These are phyloP conservation scores for Tubulanus polymorphus DNA, from an alignment of 2,888 invertebrate genomes.

Conservation along the genomic window DNA sequence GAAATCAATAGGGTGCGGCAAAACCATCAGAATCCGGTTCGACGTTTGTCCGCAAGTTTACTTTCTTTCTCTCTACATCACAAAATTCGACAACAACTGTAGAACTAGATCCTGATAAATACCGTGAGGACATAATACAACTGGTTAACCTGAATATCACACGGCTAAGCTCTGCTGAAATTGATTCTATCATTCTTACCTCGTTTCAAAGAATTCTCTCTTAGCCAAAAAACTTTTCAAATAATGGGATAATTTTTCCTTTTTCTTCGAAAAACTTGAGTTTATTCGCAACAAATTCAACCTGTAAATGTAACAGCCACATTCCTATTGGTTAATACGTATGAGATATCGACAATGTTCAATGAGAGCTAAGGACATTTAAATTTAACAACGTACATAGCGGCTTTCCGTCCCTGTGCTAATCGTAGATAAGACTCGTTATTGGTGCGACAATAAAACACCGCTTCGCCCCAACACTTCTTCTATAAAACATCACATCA, in stretches of 20 bases:
- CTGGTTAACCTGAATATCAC: no score
- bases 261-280: no score
- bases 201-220: slow-evolving; percentile 33
- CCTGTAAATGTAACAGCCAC: slow-evolving; percentile 20
- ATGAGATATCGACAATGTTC: neutral
- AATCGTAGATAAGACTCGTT: slow-evolving; percentile 33
- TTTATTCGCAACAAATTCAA: no score
- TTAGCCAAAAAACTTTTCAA: slow-evolving; percentile 33
- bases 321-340: neutral
- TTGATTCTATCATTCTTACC: slow-evolving; percentile 20
- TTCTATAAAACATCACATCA: no score
- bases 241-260: slow-evolving; percentile 30
- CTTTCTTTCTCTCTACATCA: no score
- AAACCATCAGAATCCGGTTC: no score
- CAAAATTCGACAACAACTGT: no score
- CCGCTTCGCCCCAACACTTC: slow-evolving; percentile 41
- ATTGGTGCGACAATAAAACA: slow-evolving; percentile 37
- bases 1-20: no score
- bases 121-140: no score
- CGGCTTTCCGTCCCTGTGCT: slow-evolving; percentile 39
- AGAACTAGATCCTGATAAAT: no score
- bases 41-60: no score
- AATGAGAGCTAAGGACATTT: neutral
- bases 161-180: no score
- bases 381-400: slow-evolving; percentile 38